Percentiles rank a stretch among this genome's conserved stretches.
Conservation (phyloP, 2,888 invertebrate genomes). For the Meganola albula region DNA sequence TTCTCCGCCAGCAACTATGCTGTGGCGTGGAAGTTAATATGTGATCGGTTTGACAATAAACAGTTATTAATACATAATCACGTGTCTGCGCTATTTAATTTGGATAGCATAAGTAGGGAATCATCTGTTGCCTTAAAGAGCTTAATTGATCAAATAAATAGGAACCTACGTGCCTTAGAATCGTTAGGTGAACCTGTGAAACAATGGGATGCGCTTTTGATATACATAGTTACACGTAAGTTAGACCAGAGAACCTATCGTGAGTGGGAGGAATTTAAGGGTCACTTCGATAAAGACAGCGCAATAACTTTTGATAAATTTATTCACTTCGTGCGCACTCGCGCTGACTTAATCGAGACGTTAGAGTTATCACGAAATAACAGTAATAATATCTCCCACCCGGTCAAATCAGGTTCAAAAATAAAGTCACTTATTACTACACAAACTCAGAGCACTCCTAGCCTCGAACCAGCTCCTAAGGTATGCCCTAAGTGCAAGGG, state of each 20-base stretch:
- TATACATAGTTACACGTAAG: constrained; percentile 19
- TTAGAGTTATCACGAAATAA: constrained; percentile 11
- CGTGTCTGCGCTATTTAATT: constrained; percentile 17
- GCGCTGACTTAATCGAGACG: constrained; percentile 25
- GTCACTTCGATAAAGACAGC: constrained; percentile 7
- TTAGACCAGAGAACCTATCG: constrained; percentile 16
- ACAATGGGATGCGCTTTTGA: constrained; percentile 21
- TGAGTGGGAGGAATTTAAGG: constrained; percentile 31
- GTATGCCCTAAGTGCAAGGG: constrained; percentile 21
- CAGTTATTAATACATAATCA: constrained; percentile 10
- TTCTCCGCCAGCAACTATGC: constrained; percentile 19
- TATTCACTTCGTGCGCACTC: constrained; percentile 21
- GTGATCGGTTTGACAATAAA: constrained; percentile 21
- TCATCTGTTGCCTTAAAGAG: constrained; percentile 16
- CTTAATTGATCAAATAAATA: constrained; percentile 22
- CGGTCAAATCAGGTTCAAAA: not conserved
- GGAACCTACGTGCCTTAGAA: constrained; percentile 23
- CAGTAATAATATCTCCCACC: not conserved
- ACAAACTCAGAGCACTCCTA: not conserved
- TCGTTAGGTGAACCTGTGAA: constrained; percentile 22
- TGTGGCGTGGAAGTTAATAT: constrained; percentile 22
- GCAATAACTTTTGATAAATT: constrained; percentile 23
- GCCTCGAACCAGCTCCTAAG: too few species aligned
- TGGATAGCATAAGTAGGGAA: constrained; percentile 15
- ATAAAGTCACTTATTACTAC: not conserved